Conservation (phyloP, 2,113 vertebrate genomes). For the Macaca nemestrina region DNA sequence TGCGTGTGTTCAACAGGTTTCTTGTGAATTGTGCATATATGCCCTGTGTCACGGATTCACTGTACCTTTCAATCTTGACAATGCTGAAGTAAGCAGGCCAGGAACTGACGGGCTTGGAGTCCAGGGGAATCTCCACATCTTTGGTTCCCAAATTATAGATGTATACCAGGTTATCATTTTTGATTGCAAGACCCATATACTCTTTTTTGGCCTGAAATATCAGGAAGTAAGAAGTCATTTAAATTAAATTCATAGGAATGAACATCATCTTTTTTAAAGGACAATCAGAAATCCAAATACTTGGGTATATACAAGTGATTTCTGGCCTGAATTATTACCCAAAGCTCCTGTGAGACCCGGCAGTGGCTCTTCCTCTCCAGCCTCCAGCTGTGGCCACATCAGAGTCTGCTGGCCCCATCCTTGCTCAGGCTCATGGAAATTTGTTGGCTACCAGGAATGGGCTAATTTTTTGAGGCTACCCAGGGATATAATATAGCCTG, state of each 20-base stretch:
- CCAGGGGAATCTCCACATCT: conserved; percentile 95
- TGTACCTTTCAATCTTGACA: conserved; percentile 96
- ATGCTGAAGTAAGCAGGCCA: conserved; percentile 97
- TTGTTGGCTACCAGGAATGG: not conserved
- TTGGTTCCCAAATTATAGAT: conserved; percentile 94
- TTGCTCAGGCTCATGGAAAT: not conserved
- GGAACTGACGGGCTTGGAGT: conserved; percentile 95
- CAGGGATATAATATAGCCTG: not conserved
- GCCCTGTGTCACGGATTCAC: not conserved
- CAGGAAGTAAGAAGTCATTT: conserved; percentile 52
- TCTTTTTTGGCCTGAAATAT: conserved; percentile 90
- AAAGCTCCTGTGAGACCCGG: not conserved
- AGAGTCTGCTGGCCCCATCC: not conserved
- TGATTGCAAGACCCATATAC: conserved; percentile 96
- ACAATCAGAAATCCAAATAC: not conserved
- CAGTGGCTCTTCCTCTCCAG: not conserved
- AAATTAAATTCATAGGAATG: not conserved
- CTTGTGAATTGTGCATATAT: not conserved
- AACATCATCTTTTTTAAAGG: not conserved
- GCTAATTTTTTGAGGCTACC: not conserved
- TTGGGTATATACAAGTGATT: not conserved
- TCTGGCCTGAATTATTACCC: not conserved
- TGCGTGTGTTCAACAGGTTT: not conserved
- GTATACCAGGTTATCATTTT: conserved; percentile 96
- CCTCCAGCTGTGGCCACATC: not conserved